These are phyloP conservation scores for Ceyx cyanopectus DNA, from an alignment of 2,113 vertebrate species.

Conservation along the genomic window DNA sequence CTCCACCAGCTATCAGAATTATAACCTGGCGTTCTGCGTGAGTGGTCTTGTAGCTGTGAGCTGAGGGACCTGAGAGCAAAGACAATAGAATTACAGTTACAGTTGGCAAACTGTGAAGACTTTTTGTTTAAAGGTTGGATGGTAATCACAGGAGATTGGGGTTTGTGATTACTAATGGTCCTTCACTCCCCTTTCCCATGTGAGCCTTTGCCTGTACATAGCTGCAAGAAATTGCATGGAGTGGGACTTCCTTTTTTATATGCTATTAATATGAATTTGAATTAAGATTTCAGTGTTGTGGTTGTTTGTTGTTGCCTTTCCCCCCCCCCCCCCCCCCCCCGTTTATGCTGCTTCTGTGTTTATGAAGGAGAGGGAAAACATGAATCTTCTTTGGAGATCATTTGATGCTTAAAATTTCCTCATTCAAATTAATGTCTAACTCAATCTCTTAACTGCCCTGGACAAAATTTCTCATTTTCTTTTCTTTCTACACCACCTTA, in stretches of 20 bases:
- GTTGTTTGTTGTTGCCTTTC: background rate
- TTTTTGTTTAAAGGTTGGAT: constrained; percentile 57
- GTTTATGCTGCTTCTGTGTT: background rate
- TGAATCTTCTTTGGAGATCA: background rate
- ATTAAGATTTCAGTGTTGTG: background rate
- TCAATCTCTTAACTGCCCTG: background rate
- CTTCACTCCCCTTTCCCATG: constrained; percentile 5
- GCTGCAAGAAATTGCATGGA: background rate
- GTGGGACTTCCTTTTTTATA: background rate
- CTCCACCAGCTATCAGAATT: constrained; percentile 38
- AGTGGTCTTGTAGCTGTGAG: constrained; percentile 39
- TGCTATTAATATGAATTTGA: background rate
- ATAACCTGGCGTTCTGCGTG: constrained; percentile 49
- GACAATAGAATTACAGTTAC: constrained; percentile 52
- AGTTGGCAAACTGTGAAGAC: constrained; percentile 29
- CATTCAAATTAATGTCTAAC: background rate
- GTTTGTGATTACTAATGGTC: constrained; percentile 42
- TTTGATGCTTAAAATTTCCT: constrained; percentile 12
- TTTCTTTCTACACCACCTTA: constrained; percentile 21
- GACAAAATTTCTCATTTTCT: constrained; percentile 28
- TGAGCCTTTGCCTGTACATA: constrained; percentile 19
- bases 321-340: fast-evolving
- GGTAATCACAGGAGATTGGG: constrained; percentile 50
- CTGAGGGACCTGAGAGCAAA: background rate
- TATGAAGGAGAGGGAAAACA: background rate